Evolutionary conservation across 2,113 vertebrate species (phyloP), one percentile per base, ranked within the genome.

Genomic region (Pipra filicauda): DNA sequence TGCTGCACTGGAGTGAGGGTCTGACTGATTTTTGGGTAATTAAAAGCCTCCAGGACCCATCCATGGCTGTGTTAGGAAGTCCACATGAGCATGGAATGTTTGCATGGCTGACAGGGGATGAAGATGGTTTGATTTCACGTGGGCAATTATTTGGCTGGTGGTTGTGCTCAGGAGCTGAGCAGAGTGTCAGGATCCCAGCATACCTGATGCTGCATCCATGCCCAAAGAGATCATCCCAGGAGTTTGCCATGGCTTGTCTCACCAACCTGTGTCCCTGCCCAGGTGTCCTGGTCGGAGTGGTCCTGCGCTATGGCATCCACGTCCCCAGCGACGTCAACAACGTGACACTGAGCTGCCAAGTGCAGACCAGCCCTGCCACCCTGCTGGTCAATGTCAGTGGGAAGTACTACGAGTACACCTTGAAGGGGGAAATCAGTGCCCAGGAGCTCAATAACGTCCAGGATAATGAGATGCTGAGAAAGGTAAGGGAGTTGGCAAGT

Each of bases 401-500:
- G 11, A 99, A 99, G 86, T 99, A 98, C 98, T 99, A 99, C 2
- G 99, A 99, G 96, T 99, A 99, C 96, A 99, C 98, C 6, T 97
- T 99, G 95, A 99, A 99, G 96, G 99, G 99, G 21, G 98, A 99
- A 92, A 99, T 99, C 95, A 97, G 97, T 4, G 95, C 98, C 91
- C 98, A 97, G 35, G 98, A 99, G 93, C 97, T 99, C 85, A 98
- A 98, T 79, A 98, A 99, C 0, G 97, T 99, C 72, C 98, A 98
- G 91, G 99, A 99, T 83, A 99, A 99, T 26, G 99, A 99, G 96
- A 99, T 99, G 99, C 98, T 99, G 92, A 97, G 99, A 70, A 99
- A 99, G 99, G 99, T 99, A 98, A 96, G 94, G 51, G 48, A 43
- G 76, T n/a, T 9, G 1, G 70, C 0, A 9, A 2, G 2, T 17